These are phyloP conservation scores for Epinephelus lanceolatus DNA, from an alignment of 2,113 vertebrate species.

Conservation along the genomic window DNA sequence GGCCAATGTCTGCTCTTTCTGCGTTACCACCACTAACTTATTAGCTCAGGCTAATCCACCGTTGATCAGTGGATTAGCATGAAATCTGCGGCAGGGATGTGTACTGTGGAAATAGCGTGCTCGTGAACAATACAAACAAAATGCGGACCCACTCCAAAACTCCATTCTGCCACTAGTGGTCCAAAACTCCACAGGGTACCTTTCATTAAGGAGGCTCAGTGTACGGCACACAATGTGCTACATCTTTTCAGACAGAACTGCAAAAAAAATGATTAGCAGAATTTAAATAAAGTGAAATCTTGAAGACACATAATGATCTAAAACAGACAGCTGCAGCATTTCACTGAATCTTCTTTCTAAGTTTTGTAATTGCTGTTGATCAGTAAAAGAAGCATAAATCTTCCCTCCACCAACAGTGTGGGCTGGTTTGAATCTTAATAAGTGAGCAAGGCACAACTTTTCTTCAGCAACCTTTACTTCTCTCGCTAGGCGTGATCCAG, in stretches of 20 bases:
- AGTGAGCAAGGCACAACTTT: conserved; percentile 59
- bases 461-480: conserved; percentile 28
- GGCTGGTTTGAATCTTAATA: conserved; percentile 57
- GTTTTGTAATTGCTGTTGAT: conserved; percentile 39
- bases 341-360: not conserved
- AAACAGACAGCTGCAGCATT: not conserved
- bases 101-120: not conserved
- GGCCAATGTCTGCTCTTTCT: not conserved
- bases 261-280: not conserved
- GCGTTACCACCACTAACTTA: not conserved
- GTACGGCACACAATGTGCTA: not conserved
- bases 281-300: not conserved
- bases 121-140: not conserved
- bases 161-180: not conserved
- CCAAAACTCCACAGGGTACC: not conserved
- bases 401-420: conserved; percentile 26
- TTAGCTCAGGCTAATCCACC: too few relatives aligned
- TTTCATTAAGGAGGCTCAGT: not conserved
- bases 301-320: not conserved
- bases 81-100: not conserved
- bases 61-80: not conserved
- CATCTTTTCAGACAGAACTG: not conserved
- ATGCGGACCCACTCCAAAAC: not conserved
- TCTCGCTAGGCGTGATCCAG: conserved; percentile 27
- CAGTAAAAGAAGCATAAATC: conserved; percentile 10